phyloP scores from a whole-genome alignment of 2,113 vertebrate genomes.

The Alosa alosa region DNA sequence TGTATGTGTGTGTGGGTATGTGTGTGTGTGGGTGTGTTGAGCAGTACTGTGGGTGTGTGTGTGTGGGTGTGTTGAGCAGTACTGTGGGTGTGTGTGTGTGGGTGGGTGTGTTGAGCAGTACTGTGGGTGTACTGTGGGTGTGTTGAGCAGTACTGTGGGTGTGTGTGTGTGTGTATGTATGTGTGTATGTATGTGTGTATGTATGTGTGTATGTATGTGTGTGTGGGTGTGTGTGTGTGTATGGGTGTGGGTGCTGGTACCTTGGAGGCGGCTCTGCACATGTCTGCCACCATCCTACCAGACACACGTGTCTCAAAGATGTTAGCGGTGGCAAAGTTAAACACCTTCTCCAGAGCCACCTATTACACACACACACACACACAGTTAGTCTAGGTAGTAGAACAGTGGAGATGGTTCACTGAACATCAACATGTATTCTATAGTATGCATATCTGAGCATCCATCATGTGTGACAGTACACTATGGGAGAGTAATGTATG shows the following conservation, averaged over 20 bases:
- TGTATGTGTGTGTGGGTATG: too few relatives aligned
- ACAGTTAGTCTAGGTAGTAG: background rate
- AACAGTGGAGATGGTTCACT: background rate
- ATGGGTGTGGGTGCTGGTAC: constrained; percentile 61
- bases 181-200: too few relatives aligned
- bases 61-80: too few relatives aligned
- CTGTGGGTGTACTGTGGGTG: too few relatives aligned
- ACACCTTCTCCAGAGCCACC: constrained; percentile 96
- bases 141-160: background rate
- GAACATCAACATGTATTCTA: background rate
- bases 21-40: too few relatives aligned
- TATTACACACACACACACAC: constrained; percentile 53
- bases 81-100: too few relatives aligned
- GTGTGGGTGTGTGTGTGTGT: background rate
- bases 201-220: background rate
- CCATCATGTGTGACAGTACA: background rate
- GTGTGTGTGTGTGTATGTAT: too few relatives aligned
- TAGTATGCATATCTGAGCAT: constrained; percentile 32
- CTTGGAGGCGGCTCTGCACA: constrained; percentile 96
- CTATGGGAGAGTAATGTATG: background rate
- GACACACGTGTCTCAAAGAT: constrained; percentile 98
- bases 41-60: too few relatives aligned
- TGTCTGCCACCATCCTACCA: constrained; percentile 96
- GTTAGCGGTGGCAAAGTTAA: constrained; percentile 94
- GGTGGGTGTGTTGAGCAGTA: too few relatives aligned